Evolutionary conservation across 2,888 invertebrate species (phyloP).

Genomic region (Elegia similella): DNA sequence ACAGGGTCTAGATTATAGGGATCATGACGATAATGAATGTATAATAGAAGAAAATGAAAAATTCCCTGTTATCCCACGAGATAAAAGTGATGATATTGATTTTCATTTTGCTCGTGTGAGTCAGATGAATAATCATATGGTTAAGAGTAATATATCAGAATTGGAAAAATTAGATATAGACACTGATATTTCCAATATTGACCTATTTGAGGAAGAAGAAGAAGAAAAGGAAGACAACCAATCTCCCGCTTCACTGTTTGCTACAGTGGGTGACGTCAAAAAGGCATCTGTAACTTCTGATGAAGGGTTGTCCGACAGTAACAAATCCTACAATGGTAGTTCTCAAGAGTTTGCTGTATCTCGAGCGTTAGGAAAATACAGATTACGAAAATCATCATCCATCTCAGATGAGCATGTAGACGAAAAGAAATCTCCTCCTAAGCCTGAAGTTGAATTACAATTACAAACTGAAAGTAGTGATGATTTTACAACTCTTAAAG

Average conservation of each 20-base stretch:
- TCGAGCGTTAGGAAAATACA: conserved; percentile 89
- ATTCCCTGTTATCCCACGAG: conserved; percentile 56
- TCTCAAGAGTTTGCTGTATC: conserved; percentile 93
- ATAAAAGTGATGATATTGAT: conserved; percentile 76
- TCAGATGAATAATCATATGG: conserved; percentile 64
- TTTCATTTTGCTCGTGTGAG: conserved; percentile 79
- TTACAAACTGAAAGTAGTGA: conserved; percentile 46
- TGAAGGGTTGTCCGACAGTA: conserved; percentile 80
- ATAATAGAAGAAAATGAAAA: conserved; percentile 65
- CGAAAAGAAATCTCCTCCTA: conserved; percentile 69
- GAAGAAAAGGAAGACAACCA: conserved; percentile 82
- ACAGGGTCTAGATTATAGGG: conserved; percentile 56
- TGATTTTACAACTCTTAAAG: conserved; percentile 46
- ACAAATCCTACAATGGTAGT: conserved; percentile 82
- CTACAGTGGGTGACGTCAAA: conserved; percentile 88
- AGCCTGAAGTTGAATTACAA: conserved; percentile 48
- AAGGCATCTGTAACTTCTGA: conserved; percentile 82
- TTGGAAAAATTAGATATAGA: conserved; percentile 80
- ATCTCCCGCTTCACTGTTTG: conserved; percentile 86
- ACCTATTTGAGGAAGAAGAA: conserved; percentile 83
- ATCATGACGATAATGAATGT: conserved; percentile 51
- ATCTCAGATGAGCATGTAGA: conserved; percentile 85
- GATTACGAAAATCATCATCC: conserved; percentile 87
- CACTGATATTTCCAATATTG: conserved; percentile 82
- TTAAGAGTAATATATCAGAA: conserved; percentile 61